Base-by-base conservation (phyloP, 2,888 invertebrate genomes). In the Biston betularia region DNA sequence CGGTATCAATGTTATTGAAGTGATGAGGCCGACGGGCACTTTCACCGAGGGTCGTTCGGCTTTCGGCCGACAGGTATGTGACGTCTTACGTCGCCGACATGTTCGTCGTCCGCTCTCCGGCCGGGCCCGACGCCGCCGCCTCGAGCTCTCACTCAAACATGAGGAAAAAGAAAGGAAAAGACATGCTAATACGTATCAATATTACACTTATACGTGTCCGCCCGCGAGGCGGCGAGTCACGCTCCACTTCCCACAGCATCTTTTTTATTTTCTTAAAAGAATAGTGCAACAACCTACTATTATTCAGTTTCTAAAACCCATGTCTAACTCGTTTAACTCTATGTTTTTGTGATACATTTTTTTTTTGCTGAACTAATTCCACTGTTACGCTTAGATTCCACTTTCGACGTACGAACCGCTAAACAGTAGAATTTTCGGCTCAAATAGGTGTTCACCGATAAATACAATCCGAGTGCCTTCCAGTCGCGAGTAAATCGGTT, bases 21-120 rank as follows among this genome's bases (percentile, higher is more conserved):
- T 74, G 79, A 73, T 73, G 83, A 83, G 80, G 83, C 83, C 86
- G 83, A 81, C 76, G 80, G 85, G 84, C 89, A 91, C 92, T 92
- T 92, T 92, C 92, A 89, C 92, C 90, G 80, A 81, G 86, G 87
- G 85, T 85, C 90, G 86, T 81, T 76, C 85, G 83, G 86, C 86
- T 88, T 86, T 89, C 87, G 86, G 86, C 79, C 82, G 80, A 80
- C 78, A 81, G 81, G 85, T 84, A 79, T 79, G 81, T 78, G 80
- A 80, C 77, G 80, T 80, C 79, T 81, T 74, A 80, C 76, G 76
- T 76, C 73, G 75, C 68, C 74, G 72, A 73, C 72, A 71, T 73
- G 74, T 73, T 75, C 80, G 75, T 76, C 76, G 69, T 77, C 76
- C 70, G 76, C 79, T 65, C 65, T 61, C 70, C 65, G 68, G 12